Evolutionary conservation across 2,888 invertebrate genomes (phyloP), one percentile per base, ranked within the genome.

Genomic region (Poecilus cupreus): DNA sequence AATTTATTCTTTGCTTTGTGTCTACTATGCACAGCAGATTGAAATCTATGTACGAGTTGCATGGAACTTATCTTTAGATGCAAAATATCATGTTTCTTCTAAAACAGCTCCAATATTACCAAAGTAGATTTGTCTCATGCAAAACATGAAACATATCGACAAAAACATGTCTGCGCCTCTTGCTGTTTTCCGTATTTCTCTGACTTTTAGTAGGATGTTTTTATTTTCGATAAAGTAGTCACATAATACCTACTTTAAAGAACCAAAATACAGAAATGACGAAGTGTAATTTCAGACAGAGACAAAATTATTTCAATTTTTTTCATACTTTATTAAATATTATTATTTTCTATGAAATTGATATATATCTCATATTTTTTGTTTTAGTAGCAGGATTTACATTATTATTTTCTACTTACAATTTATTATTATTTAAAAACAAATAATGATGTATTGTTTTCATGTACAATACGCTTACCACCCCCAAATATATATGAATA

Each of bases 1-100:
- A 68, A 68, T 68, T 39, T 68, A 68, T 68, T 32, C 32, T 68
- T 37, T 37, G 16, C 37, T 68, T 68, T 68, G 8, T 46, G 20
- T 37, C 64, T 37, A 68, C 37, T 37, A 32, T 68, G 13, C 60
- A 60, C 1, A 68, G 20, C 32, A 68, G 64, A 68, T 37, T 68
- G 64, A 68, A 68, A 68, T 68, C 32, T 68, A 68, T 68, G 37
- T 68, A 37, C 64, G 37, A 54, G 54, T 68, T 18, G 64, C 64
- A 60, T 68, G 64, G 16, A 37, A 68, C 64, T 68, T 68, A 70
- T 26, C 70, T 70, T 39, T 37, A 72, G 72, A 46, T 39, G 70
- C 46, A 72, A 72, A 72, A 72, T 72, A 72, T 43, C 70, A 37
- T 72, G 46, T 72, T 72, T 43, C 72, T 72, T 43, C 72, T 60